Base-by-base conservation (phyloP, 2,113 vertebrate species). In the Ramphastos sulfuratus region DNA sequence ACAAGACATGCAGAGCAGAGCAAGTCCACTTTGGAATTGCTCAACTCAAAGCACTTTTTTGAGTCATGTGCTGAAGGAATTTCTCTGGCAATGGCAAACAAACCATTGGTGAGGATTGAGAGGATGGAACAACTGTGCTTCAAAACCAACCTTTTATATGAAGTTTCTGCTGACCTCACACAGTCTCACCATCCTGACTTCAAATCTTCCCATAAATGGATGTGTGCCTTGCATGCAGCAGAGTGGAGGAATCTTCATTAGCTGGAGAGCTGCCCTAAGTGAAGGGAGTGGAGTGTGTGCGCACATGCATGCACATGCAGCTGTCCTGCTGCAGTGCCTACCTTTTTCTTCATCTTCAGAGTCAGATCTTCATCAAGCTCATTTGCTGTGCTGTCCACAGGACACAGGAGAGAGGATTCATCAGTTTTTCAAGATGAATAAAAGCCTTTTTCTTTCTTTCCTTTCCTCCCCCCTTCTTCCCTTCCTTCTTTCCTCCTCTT, bases 191-290 rank as follows among this genome's bases (percentile, higher is more conserved):
- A 15, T 61, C 65, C 75, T 83, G 56, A 64, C 60, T 94, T 52
- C 64, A 88, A 31, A 12, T 61, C 75, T 88, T 89, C 37, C 95
- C 94, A 54, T 82, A 80, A 82, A 89, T 67, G 89, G 84, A 7
- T 84, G 55, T 52, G 39, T 82, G 66, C 59, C 48, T 67, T 67
- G 78, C 54, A 54, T 54, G 70, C 60, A 69, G 54, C 72, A 27
- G 63, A 72, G 20, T 39, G 56, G 24, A 30, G 72, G 73, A 83
- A 23, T 37, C 50, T 67, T 33, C 58, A 4, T 60, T 48, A 64
- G 55, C 74, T 69, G 80, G 65, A 42, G 60, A 77, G 60, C 65
- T 67, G 87, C 74, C 75, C n/a, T 4, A 6, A 33, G 72, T 28
- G 56, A 56, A 73, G 59, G 80, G 39, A 66, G 58, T 7, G 44